Evolutionary conservation across 1,140 invertebrate genomes (phyloP).

Genomic region (Monomorium pharaonis): DNA sequence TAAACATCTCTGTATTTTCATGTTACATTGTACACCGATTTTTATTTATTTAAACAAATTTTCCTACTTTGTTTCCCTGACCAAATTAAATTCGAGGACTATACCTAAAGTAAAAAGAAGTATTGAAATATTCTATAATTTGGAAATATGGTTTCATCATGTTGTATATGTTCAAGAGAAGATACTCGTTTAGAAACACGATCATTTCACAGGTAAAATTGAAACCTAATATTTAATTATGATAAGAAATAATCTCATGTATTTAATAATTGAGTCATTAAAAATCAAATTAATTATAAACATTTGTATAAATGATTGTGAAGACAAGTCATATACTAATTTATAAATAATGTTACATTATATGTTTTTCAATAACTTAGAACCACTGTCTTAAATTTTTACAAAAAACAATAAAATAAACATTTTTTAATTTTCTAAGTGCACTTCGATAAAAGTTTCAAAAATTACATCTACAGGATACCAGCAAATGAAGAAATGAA

Average conservation of each 20-base stretch:
- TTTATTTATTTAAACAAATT: too few species aligned
- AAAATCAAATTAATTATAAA: background rate
- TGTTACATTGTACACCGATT: too few species aligned
- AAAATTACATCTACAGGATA: background rate
- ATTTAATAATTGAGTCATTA: background rate
- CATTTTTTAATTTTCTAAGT: background rate
- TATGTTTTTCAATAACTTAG: too few species aligned
- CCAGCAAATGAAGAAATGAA: slow-evolving; percentile 6
- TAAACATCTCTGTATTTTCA: too few species aligned
- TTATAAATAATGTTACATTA: too few species aligned
- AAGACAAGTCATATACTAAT: background rate
- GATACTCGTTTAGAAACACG: background rate
- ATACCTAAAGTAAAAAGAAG: too few species aligned
- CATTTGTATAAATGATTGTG: background rate
- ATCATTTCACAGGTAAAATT: slow-evolving; percentile 13
- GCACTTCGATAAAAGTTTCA: background rate
- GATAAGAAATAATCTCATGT: background rate
- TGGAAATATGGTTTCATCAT: slow-evolving; percentile 3
- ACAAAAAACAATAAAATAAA: background rate
- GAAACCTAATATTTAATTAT: background rate
- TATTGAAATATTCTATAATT: background rate
- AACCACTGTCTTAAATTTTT: too few species aligned
- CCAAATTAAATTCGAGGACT: too few species aligned
- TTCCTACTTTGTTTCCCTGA: too few species aligned
- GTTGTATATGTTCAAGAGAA: slow-evolving; percentile 9